Base-by-base conservation (phyloP, 2,888 invertebrate genomes). In the Lasioglossum lativentre region DNA sequence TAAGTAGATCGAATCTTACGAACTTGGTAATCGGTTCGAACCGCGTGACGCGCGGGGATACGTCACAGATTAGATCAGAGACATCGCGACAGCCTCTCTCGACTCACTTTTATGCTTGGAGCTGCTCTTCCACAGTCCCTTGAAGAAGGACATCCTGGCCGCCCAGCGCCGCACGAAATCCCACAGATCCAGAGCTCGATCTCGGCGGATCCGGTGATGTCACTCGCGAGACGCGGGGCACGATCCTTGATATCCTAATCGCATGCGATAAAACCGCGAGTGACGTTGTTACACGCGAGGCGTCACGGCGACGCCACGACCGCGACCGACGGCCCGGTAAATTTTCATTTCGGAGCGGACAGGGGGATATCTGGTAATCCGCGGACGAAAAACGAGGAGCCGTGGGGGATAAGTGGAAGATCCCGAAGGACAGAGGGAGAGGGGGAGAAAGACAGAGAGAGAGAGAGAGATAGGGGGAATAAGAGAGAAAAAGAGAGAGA, bases 41-140 rank as follows among this genome's bases (percentile, higher is more conserved):
- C 34, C 34, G 34, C 34, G n/a, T n/a, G 34, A 40, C 10, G 40
- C 40, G n/a, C 40, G 0, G 8, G 10, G 40, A 40, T 1, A 47
- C 47, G 47, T 23, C 47, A 8, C 6, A 0, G 23, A 47, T 47
- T 47, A 47, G 23, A 47, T 47, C 23, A 47, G 47, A 47, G 47
- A 47, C 23, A 27, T 59, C 59, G 4, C 30, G 2, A 30, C 19
- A 30, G 19, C 6, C 47, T 16, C 47, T 16, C 6, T 19, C 40
- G 34, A 89, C 97, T 97, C 93, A 97, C 97, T 97, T 96, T 96
- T 96, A 91, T 97, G 97, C 91, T 97, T 97, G 27, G 97, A 96
- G 94, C 96, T 96, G 90, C 95, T 96, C 92, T 96, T 97, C 97
- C 96, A 97, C 94, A 97, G 96, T 94, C 96, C 96, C 93, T 96